These are phyloP conservation scores for Chaetoderma sp. DNA, from an alignment of 2,888 invertebrate species.

Conservation along the genomic window DNA sequence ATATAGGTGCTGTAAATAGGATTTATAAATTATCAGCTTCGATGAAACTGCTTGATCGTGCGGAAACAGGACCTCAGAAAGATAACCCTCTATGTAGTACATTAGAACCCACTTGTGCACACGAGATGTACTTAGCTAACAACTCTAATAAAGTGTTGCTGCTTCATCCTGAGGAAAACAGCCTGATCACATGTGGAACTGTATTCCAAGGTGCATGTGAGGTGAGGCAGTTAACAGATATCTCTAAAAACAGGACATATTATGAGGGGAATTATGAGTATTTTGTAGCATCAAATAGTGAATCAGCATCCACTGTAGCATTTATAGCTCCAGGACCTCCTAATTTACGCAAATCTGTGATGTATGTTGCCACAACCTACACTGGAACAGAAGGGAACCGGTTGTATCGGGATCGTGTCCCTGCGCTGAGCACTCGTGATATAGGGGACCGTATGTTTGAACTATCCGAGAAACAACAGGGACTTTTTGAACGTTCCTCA, in stretches of 20 bases:
- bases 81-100: constrained; percentile 88
- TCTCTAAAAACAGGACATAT: constrained; percentile 40
- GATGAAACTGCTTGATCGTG: constrained; percentile 80
- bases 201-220: constrained; percentile 63
- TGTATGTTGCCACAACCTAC: constrained; percentile 92
- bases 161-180: constrained; percentile 48
- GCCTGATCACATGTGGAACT: constrained; percentile 65
- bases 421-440: constrained; percentile 84
- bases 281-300: constrained; percentile 91
- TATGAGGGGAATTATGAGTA: constrained; percentile 42
- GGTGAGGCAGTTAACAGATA: constrained; percentile 48
- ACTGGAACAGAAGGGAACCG: constrained; percentile 43
- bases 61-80: constrained; percentile 75
- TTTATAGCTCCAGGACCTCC: constrained; percentile 92
- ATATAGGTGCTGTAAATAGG: constrained; percentile 91
- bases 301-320: constrained; percentile 93
- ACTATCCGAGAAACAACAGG: constrained; percentile 10
- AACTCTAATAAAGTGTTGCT: constrained; percentile 63
- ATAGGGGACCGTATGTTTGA: constrained; percentile 28
- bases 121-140: constrained; percentile 41
- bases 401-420: constrained; percentile 77
- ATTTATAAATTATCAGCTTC: constrained; percentile 93
- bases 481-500: constrained; percentile 44
- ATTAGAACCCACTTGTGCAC: constrained; percentile 52
- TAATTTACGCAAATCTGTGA: constrained; percentile 71